Evolutionary conservation across 2,113 vertebrate species (phyloP), one percentile per base, ranked within the genome.

Genomic region (Phaethornis superciliosus): DNA sequence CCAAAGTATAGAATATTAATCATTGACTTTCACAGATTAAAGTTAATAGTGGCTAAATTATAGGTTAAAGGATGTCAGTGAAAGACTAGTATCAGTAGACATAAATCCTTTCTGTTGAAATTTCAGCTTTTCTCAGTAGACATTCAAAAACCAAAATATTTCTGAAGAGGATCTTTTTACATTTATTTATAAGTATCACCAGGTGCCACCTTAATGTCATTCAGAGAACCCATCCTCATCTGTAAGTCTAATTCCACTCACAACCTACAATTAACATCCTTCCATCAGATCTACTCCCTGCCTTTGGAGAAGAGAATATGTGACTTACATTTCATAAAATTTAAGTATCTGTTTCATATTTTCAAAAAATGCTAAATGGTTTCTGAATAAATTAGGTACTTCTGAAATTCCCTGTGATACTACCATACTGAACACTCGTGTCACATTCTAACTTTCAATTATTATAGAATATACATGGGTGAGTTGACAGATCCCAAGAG

Each of bases 111-210:
- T 68, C 59, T 65, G 15, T 18, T 30, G 63, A 85, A 92, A 13
- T 12, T 8, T 85, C 33, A 62, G 1, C 6, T 82, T 75, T 78
- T 88, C 42, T n/a, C 30, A 46, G 35, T 18, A 80, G 55, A 56
- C 32, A 69, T 42, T 71, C 35, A 88, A 85, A 88, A 46, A 59
- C 6, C 15, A 80, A 92, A 92, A 44, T 26, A 72, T 70, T 69
- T 81, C 21, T 24, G 28, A 19, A 3, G 22, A 24, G 19, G 21
- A 47, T 27, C n/a, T 59, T 72, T 71, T 44, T 44, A 52, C 10
- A 33, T 46, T 47, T 85, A 68, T 82, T 68, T 72, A 37, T 12
- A 72, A 82, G 12, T 13, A 8, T 15, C n/a, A 67, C 28, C 44
- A 75, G 33, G 35, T 64, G 37, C 19, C 28, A 81, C 33, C 58